A percentile compares a stretch with the other conserved stretches of the same genome.
These are phyloP conservation scores for Strix uralensis DNA, from an alignment of 2,113 vertebrate species.

Conservation along the genomic window DNA sequence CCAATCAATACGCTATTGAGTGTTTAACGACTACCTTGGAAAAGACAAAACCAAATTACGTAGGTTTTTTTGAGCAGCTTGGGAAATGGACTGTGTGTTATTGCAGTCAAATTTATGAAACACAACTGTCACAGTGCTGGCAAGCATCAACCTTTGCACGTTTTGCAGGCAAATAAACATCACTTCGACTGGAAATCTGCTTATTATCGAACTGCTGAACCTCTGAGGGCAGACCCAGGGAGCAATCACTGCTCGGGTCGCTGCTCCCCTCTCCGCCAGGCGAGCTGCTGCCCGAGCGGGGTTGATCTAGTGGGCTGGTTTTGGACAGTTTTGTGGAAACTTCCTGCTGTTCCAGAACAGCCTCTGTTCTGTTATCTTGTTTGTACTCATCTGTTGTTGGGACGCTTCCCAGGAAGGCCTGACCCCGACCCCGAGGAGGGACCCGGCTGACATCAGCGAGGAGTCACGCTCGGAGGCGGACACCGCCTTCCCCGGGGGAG, in stretches of 20 bases:
- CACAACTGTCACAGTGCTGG: fast-evolving
- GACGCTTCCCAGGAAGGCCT: neutral
- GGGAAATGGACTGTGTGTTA: fast-evolving
- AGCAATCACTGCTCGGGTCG: fast-evolving
- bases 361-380: too few relatives aligned
- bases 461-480: too few relatives aligned
- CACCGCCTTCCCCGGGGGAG: too few relatives aligned
- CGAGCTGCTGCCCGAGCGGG: neutral
- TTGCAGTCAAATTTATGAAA: too few relatives aligned
- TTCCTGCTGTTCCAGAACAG: neutral
- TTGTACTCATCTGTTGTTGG: too few relatives aligned
- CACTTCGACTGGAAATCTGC: too few relatives aligned
- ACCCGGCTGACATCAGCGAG: fast-evolving
- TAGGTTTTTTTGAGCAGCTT: neutral
- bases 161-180: neutral
- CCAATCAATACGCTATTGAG: neutral
- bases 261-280: neutral
- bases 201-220: fast-evolving
- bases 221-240: neutral
- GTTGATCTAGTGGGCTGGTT: too few relatives aligned
- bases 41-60: neutral
- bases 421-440: neutral
- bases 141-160: neutral
- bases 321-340: too few relatives aligned
- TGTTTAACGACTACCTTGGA: neutral